Base-by-base conservation (phyloP, 2,113 vertebrate species). In the Euleptes europaea region DNA sequence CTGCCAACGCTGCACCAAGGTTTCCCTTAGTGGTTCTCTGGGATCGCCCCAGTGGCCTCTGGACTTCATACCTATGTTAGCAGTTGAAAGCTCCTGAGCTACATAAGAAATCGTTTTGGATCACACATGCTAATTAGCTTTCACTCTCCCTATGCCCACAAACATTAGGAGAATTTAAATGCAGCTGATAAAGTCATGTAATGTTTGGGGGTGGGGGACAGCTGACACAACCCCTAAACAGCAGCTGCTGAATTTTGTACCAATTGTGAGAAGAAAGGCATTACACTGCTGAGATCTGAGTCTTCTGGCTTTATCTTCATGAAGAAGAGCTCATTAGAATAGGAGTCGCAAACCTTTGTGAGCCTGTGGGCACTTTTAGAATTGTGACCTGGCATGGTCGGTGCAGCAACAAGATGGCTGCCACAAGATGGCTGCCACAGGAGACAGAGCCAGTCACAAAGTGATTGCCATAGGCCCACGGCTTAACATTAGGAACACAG, bases 241-340 rank as follows among this genome's bases (percentile, higher is more conserved):
- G 12, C 11, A 31, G 23, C 42, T 31, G 15, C 40, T 10, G n/a
- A 6, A 0, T 44, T 70, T 15, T n/a, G n/a, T 67, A 13, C 4
- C 40, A 42, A 38, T 33, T 3, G 9, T 28, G 21, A 74, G 15
- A 42, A 65, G 21, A 44, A 35, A 54, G 51, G 3, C 33, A 35
- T 69, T 33, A 17, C 12, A 23, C 57, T 82, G 12, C 15, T 2
- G 6, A 21, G 0, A 2, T 44, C 71, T 0, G 0, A 74, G 9
- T 0, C 51, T 74, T 66, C 11, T 2, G 0, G 0, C 31, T 12
- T 63, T 54, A 51, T 70, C 17, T 10, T 9, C 0, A 44, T 0
- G 2, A 15, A 1, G 54, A 72, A 42, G 9, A 1, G 1, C 5
- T 33, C 10, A 14, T 23, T 44, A 44, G 44, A 44, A n/a, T n/a